Base-by-base conservation (phyloP, 2,113 vertebrate genomes). In the Nothoprocta perdicaria region DNA sequence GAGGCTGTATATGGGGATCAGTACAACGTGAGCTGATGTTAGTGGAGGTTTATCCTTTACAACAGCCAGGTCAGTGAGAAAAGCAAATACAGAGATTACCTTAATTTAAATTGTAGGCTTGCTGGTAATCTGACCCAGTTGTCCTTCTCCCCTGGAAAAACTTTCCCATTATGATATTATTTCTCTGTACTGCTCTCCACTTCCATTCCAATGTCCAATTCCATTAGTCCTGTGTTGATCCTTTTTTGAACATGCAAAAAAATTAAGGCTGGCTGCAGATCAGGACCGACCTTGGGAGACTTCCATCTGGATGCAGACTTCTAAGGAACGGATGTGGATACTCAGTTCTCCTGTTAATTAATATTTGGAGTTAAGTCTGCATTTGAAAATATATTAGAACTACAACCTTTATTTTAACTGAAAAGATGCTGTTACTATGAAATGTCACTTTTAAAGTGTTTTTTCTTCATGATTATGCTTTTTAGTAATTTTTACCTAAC, bases 401-500 rank as follows among this genome's bases (percentile, higher is more conserved):
- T 4, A 31, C 57, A 35, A 80, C 48, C n/a, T 74, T 88, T 10
- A 4, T 38, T 88, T 46, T 89, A 83, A 43, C 87, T 14, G 61
- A 87, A 82, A 69, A 86, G 33, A 29, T 71, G 13, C 16, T 57
- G 38, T 33, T 84, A 29, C 26, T 80, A 43, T 73, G 15, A 90
- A 88, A 74, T 71, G n/a, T 53, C 18, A 50, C 9, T 72, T 91
- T 72, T 66, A 26, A 84, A 77, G 41, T 43, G 38, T 84, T 19
- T 80, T 13, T 63, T 60, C 27, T 29, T 71, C 26, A n/a, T 82
- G 74, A 80, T 89, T 85, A 16, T 22, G 61, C 29, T 89, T 89
- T 76, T 73, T 86, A 93, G 81, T 80, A 4, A 88, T 93, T 89
- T 74, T 78, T 85, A 86, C 21, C 23, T 87, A 22, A 67, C 27